Conservation (phyloP, 2,113 vertebrate genomes). For the Corydoras maculifer region DNA sequence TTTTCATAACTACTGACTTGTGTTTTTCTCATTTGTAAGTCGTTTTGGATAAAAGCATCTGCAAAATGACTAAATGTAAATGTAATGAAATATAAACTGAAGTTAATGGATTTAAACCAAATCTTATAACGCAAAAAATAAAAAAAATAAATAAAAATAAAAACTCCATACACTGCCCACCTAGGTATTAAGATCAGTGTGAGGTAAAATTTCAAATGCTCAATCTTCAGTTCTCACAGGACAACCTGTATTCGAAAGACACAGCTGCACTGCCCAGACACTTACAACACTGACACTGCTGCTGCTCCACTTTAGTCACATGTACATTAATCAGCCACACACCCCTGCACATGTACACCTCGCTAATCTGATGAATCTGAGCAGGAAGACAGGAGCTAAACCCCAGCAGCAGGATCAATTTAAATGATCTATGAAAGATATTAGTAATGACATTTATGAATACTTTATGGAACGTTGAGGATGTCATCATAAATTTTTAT, state of each 20-base stretch:
- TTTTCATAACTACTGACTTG: no score
- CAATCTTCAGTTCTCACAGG: no score
- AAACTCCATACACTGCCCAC: no score
- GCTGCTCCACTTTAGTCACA: slow-evolving; percentile 1
- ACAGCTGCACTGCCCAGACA: not conserved
- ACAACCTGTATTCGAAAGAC: not conserved
- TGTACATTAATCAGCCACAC: slow-evolving; percentile 11
- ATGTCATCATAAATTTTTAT: slow-evolving; percentile 75
- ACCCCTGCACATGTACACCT: slow-evolving; percentile 31
- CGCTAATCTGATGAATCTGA: slow-evolving; percentile 51
- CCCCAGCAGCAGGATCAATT: slow-evolving; percentile 70
- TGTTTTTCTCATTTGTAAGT: no score
- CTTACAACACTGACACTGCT: not conserved
- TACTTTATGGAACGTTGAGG: slow-evolving; percentile 73
- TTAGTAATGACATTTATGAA: slow-evolving; percentile 80
- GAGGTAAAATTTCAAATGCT: no score
- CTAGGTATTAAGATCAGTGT: no score
- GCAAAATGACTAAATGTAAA: no score
- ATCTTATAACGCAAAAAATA: no score
- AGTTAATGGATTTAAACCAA: no score
- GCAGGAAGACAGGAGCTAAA: slow-evolving; percentile 56
- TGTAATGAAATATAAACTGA: no score
- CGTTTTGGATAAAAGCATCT: no score
- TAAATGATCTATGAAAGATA: slow-evolving; percentile 75
- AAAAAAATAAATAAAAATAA: no score